Conservation (phyloP, 2,113 vertebrate genomes). For the Myodes glareolus region DNA sequence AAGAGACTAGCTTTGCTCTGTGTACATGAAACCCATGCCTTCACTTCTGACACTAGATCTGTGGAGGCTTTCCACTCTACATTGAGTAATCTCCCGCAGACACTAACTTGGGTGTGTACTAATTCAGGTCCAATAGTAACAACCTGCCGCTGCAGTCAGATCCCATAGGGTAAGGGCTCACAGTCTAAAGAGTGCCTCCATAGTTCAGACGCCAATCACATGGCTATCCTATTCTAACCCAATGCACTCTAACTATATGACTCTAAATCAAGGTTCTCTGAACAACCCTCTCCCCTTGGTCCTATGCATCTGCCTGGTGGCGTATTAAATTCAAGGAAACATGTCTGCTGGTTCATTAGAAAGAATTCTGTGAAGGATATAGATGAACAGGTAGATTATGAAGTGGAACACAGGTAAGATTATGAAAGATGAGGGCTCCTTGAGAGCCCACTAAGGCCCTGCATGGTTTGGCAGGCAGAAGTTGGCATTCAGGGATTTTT, state of each 20-base stretch:
- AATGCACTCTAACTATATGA: neutral
- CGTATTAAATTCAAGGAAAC: neutral
- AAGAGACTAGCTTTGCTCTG: neutral
- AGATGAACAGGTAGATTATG: neutral
- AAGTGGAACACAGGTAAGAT: neutral
- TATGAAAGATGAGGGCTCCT: fast-evolving
- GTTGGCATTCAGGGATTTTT: neutral
- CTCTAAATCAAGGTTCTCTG: neutral
- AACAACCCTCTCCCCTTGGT: too few species aligned
- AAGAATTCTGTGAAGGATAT: neutral
- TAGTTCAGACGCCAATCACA: neutral
- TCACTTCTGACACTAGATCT: neutral
- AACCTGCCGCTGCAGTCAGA: neutral
- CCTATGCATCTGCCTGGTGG: neutral
- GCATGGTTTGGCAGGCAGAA: neutral
- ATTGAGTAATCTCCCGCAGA: neutral
- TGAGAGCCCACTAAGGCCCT: neutral
- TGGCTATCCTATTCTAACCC: neutral
- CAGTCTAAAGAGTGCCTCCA: neutral
- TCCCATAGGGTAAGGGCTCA: neutral
- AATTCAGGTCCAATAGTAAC: neutral
- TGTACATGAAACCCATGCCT: neutral
- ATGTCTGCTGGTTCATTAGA: neutral
- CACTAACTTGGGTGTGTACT: neutral
- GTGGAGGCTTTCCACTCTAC: neutral